A percentile compares a stretch with the other conserved stretches of the same genome.
Conservation (phyloP, 2,797 vertebrate genomes). For the Rallus crepitans region DNA sequence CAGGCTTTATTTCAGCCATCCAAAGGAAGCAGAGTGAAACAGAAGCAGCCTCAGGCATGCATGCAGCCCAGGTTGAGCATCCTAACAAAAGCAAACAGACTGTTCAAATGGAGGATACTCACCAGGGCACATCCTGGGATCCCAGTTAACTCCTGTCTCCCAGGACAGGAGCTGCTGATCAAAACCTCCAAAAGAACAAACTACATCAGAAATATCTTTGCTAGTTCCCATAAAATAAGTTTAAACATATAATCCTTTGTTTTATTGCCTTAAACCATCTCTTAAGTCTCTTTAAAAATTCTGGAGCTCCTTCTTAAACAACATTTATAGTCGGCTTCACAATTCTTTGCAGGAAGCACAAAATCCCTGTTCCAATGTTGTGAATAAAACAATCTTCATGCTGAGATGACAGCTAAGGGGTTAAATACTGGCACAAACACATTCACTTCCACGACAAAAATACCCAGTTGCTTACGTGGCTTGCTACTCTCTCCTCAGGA, state of each 20-base stretch:
- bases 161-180: neutral
- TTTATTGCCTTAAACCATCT: slow-evolving; percentile 25
- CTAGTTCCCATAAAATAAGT: slow-evolving; percentile 36
- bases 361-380: slow-evolving; percentile 44
- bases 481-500: neutral
- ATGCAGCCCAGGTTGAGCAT: fast-evolving
- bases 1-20: neutral
- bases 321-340: slow-evolving; percentile 31
- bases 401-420: neutral
- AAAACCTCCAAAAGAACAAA: slow-evolving; percentile 32
- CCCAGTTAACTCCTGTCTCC: fast-evolving
- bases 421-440: neutral
- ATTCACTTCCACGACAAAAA: neutral
- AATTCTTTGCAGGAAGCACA: slow-evolving; percentile 29
- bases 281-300: slow-evolving; percentile 54
- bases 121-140: neutral
- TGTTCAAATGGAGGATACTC: neutral
- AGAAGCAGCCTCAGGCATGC: fast-evolving
- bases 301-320: slow-evolving; percentile 61
- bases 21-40: neutral
- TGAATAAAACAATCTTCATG: neutral
- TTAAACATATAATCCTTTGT: slow-evolving; percentile 45
- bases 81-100: fast-evolving
- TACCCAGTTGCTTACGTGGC: neutral
- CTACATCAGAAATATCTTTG: neutral